Base-by-base conservation (phyloP, 2,113 vertebrate species). In the Melanotaenia duboulayi region DNA sequence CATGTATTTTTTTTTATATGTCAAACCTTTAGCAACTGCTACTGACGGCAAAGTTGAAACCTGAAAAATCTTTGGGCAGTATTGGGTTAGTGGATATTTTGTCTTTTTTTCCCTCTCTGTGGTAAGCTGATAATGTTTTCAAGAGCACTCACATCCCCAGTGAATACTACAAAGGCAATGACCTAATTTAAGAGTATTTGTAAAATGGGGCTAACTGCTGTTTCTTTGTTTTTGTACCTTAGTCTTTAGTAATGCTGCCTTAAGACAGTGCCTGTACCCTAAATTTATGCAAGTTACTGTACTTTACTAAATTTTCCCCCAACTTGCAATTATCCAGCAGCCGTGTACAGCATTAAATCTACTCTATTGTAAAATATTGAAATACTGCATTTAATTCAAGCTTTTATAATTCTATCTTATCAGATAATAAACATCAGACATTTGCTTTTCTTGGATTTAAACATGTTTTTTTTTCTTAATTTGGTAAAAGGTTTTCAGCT, bases 181-280 rank as follows among this genome's bases (percentile, higher is more conserved):
- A 80, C 82, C 80, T 82, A 65, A 86, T 87, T 87, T 85, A 48
- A 60, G 58, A 75, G 63, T 42, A 85, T 88, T 83, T 86, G 75
- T 62, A 75, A 80, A 83, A 73, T 74, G 48, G 57, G 67, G 50
- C 57, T 62, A 76, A 70, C 19, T 35, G 42, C 52, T 71, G 66
- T 58, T 37, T 67, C 67, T 54, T 58, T 74, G 35, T 39, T 19
- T 48, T 75, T 49, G 70, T 78, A 57, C 77, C 49, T 66, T 24
- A 68, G 19, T 69, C 46, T 58, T 56, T 11, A 37, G 19, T 58
- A 68, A 81, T 76, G 65, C 48, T 58, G 65, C 57, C 46, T 59
- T 35, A 24, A 57, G 65, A 78, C 20, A 11, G 24, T 62, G 63
- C 40, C 68, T 19, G 72, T 65, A 59, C 32, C 8, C 32, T 35